phyloP scores from a whole-genome alignment of 1,140 invertebrate species.

The Hyphantria cunea region DNA sequence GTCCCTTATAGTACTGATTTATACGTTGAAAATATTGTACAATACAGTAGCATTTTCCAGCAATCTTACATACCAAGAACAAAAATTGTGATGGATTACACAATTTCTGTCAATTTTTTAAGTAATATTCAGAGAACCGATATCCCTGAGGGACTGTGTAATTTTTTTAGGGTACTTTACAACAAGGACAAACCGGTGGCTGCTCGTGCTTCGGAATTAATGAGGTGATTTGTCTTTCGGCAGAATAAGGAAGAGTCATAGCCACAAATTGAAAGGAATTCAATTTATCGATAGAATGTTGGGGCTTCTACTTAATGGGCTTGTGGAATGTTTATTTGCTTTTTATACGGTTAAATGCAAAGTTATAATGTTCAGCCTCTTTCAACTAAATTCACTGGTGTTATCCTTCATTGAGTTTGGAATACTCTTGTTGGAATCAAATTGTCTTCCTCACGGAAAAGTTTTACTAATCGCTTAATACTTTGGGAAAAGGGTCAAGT shows the following conservation, averaged over 20 bases:
- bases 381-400: conserved; percentile 9
- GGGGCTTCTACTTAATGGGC: conserved; percentile 19
- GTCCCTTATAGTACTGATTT: too few relatives aligned
- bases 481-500: neutral
- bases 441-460: conserved; percentile 2
- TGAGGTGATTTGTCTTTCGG: conserved; percentile 44
- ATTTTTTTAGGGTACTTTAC: conserved; percentile 31
- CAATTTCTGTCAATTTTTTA: neutral
- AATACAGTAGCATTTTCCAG: neutral
- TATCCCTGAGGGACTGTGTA: conserved; percentile 25
- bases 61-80: too few relatives aligned
- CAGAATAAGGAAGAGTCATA: conserved; percentile 38
- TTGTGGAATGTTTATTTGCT: conserved; percentile 27
- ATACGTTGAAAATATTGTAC: neutral
- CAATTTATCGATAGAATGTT: conserved; percentile 36
- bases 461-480: neutral
- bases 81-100: too few relatives aligned
- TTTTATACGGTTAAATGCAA: conserved; percentile 27
- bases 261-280: conserved; percentile 44
- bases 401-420: conserved; percentile 8
- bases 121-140: conserved; percentile 6
- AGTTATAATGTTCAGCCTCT: conserved; percentile 14
- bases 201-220: conserved; percentile 43
- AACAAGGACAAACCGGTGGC: conserved; percentile 26
- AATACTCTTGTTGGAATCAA: conserved; percentile 1